Evolutionary conservation across 2,797 vertebrate species (phyloP), one percentile per base, ranked within the genome.

Genomic region (Gymnothorax javanicus): DNA sequence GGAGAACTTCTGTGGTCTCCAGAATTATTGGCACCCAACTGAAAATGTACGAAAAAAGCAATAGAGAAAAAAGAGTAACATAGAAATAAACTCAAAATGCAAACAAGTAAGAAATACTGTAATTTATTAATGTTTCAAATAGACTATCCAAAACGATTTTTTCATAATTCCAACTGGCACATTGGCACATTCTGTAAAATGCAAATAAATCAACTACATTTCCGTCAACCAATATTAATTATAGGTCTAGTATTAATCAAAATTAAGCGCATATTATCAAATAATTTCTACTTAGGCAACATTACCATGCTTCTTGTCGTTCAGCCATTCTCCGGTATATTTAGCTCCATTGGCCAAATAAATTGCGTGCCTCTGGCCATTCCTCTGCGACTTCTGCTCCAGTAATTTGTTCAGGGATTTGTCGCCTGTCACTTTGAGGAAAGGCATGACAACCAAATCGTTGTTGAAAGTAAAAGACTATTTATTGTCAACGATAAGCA

Each of bases 241-340:
- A 69, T 27, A 69, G 67, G n/a, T 73, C 15, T 73, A 73, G 5
- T 27, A 52, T 77, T 50, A 77, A 77, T 20, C 73, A 77, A 15
- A 73, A 7, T 69, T 25, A 69, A 69, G 69, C 25, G 69, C n/a
- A 73, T 25, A 50, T 52, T 52, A 20, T 43, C 15, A 17, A 4
- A 12, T 25, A 75, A 75, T 5, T 43, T 43, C 33, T 2, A 75
- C 27, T 12, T 12, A 1, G 2, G 9, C 13, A 33, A 27, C 67
- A 56, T 96, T 92, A 99, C 98, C 98, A 0, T 99, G 98, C 89
- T 96, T 98, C 87, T 95, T 86, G 91, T 97, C 96, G 91, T 97
- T 90, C 88, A 94, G 92, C 98, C 98, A 99, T 84, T 99, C 97
- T 23, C 98, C 98, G 0, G 93, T 96, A 20, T 99, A 99, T 33